phyloP scores from a whole-genome alignment of 2,888 invertebrate species.

The Sinelater perroti region DNA sequence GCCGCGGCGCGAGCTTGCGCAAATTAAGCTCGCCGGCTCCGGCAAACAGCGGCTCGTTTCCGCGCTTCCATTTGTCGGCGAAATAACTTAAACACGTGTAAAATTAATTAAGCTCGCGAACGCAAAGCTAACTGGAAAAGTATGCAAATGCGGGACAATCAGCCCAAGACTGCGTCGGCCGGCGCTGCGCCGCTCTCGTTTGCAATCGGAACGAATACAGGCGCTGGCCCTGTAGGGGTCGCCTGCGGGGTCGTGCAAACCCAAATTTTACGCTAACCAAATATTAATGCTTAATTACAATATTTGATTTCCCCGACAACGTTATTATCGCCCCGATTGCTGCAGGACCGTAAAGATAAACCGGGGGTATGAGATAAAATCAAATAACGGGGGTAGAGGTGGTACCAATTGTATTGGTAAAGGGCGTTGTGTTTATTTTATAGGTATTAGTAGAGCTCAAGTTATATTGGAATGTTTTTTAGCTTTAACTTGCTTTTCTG shows the following conservation, averaged over 20 bases:
- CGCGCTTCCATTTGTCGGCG: conserved; percentile 16
- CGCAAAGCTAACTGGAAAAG: conserved; percentile 18
- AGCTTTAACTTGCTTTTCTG: too few species aligned
- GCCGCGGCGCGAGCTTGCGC: conserved; percentile 11
- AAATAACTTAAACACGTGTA: conserved; percentile 26
- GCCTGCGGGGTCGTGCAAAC: conserved; percentile 38
- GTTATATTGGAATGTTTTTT: too few species aligned
- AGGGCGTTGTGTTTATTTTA: too few species aligned
- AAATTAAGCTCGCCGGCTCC: conserved; percentile 17
- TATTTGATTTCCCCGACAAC: conserved; percentile 2
- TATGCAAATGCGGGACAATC: conserved; percentile 20
- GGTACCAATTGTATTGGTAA: too few species aligned
- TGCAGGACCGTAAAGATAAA: too few species aligned
- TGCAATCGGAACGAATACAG: conserved; percentile 44
- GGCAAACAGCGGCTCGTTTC: conserved; percentile 1
- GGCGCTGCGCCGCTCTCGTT: too few species aligned
- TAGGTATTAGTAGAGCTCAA: too few species aligned
- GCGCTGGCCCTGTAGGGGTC: conserved; percentile 40
- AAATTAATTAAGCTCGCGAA: conserved; percentile 30
- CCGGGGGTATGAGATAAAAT: too few species aligned
- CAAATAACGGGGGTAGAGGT: too few species aligned
- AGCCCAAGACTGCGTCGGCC: conserved; percentile 28
- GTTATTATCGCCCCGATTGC: too few species aligned
- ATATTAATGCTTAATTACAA: conserved; percentile 35
- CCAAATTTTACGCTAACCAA: conserved; percentile 41